Evolutionary conservation across 2,113 vertebrate genomes (phyloP).

Genomic region (Crotalus tigris): DNA sequence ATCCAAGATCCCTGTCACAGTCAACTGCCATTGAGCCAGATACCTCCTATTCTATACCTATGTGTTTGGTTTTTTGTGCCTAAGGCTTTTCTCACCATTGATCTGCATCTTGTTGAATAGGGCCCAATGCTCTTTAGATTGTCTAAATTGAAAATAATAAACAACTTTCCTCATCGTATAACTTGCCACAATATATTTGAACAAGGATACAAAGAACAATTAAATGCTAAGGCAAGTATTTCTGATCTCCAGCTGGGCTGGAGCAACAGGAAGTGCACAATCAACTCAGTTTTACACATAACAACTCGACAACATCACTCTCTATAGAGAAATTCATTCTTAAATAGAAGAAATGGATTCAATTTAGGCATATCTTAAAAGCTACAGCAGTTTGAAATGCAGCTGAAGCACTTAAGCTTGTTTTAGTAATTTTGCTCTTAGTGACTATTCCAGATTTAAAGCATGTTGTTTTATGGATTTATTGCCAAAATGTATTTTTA

Average conservation of each 20-base stretch:
- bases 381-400: background rate
- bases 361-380: background rate
- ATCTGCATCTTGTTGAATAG: background rate
- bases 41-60: too few species aligned
- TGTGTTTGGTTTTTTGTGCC: too few species aligned
- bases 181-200: background rate
- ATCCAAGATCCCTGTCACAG: too few species aligned
- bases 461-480: background rate
- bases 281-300: background rate
- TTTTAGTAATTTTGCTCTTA: background rate
- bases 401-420: background rate
- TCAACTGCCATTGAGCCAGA: too few species aligned
- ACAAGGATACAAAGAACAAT: background rate
- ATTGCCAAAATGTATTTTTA: background rate
- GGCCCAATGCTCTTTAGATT: background rate
- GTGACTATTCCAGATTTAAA: background rate
- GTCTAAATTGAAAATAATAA: background rate
- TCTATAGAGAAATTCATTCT: background rate
- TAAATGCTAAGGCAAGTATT: background rate
- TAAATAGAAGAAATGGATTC: background rate
- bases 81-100: background rate
- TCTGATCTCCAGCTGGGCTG: background rate
- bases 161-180: background rate
- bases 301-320: background rate
- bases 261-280: background rate